A percentile compares a stretch with the other conserved stretches of the same genome.
phyloP scores from a whole-genome alignment of 2,888 invertebrate species.

The Harpagoxenus sublaevis region DNA sequence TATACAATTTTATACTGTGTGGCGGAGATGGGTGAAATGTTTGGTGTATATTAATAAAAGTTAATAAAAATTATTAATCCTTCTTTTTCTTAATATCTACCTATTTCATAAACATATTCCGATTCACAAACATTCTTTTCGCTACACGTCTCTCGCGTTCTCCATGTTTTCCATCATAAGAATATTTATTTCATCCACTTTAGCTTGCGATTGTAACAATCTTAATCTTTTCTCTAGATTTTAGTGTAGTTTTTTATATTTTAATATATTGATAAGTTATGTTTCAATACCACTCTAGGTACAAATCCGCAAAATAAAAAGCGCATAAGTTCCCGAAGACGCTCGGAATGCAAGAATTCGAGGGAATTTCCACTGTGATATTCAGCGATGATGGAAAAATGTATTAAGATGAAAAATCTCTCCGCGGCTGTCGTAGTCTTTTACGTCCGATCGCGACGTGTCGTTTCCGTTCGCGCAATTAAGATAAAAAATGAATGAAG shows the following conservation, averaged over 20 bases:
- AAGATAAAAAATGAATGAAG: constrained; percentile 18
- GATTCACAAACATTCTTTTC: too few species aligned
- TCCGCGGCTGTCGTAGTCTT: not conserved
- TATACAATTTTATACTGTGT: constrained; percentile 32
- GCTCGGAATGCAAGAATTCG: not conserved
- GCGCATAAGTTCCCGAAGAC: not conserved
- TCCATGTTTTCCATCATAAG: not conserved
- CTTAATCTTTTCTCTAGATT: not conserved
- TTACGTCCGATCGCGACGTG: not conserved
- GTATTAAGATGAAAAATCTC: not conserved
- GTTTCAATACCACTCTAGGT: not conserved
- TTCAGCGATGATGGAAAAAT: not conserved
- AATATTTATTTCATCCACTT: not conserved
- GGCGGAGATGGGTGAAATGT: constrained; percentile 6
- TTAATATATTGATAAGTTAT: not conserved
- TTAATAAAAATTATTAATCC: constrained; percentile 12
- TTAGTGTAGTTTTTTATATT: not conserved
- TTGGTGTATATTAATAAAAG: constrained; percentile 49
- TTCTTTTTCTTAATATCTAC: not conserved
- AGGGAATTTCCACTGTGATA: not conserved
- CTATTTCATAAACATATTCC: not conserved
- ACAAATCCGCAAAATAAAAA: not conserved
- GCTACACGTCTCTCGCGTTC: not conserved
- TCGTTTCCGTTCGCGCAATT: constrained; percentile 13
- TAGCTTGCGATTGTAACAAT: not conserved